Percentiles rank a stretch among this genome's conserved stretches.
phyloP scores from a whole-genome alignment of 2,888 invertebrate genomes.

The Monochamus alternatus region DNA sequence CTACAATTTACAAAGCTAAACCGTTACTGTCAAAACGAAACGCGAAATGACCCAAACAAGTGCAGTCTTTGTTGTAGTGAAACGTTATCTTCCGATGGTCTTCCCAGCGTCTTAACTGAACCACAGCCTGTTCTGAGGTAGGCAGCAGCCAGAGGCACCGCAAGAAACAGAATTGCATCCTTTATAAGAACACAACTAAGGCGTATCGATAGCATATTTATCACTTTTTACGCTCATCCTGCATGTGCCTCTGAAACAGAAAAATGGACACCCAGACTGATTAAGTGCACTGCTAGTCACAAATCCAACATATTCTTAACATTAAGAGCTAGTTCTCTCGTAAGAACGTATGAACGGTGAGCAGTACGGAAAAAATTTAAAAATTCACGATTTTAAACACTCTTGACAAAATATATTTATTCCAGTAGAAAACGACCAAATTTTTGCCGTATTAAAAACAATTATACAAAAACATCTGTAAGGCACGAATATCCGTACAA shows the following conservation, averaged over 20 bases:
- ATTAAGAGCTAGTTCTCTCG: not conserved
- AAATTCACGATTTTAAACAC: too few species aligned
- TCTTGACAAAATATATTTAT: too few species aligned
- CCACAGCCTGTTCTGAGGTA: conserved; percentile 48
- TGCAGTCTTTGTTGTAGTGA: conserved; percentile 62
- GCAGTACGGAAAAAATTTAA: too few species aligned
- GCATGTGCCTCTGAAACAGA: conserved; percentile 91
- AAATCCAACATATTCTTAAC: conserved; percentile 3
- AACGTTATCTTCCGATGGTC: conserved; percentile 69
- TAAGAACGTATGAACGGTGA: too few species aligned
- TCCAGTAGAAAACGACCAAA: too few species aligned
- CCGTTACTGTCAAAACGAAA: not conserved
- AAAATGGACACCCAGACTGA: conserved; percentile 73
- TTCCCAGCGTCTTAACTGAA: conserved; percentile 50
- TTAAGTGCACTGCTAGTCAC: conserved; percentile 59
- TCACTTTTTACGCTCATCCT: conserved; percentile 76
- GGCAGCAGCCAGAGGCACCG: conserved; percentile 70
- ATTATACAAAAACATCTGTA: too few species aligned
- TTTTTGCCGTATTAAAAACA: too few species aligned
- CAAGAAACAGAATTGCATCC: conserved; percentile 68
- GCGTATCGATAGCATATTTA: conserved; percentile 67
- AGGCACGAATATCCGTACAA: too few species aligned
- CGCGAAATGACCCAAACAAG: conserved; percentile 51
- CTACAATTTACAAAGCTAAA: not conserved
- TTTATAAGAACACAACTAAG: conserved; percentile 65